These are phyloP conservation scores for Mustelus asterias DNA, from an alignment of 2,113 vertebrate species.

Conservation along the genomic window DNA sequence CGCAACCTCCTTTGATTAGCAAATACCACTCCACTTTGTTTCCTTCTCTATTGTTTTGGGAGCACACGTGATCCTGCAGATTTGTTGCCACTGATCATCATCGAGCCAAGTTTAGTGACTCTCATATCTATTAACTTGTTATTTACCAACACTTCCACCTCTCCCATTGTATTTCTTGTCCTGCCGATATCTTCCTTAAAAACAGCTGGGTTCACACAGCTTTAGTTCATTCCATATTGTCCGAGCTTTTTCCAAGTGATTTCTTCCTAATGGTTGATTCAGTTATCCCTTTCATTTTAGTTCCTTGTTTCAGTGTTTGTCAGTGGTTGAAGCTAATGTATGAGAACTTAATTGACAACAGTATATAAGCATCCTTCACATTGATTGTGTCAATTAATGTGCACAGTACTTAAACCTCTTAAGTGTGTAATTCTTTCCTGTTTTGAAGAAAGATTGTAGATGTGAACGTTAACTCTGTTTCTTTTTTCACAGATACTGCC, in stretches of 20 bases:
- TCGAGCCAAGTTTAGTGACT: background rate
- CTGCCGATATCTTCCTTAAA: background rate
- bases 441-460: too few species aligned
- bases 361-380: too few species aligned
- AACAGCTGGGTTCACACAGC: background rate
- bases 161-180: background rate
- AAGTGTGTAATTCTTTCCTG: too few species aligned
- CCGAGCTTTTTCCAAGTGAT: background rate
- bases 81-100: slow-evolving; percentile 1
- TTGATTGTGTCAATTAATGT: too few species aligned
- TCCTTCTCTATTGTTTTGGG: background rate
- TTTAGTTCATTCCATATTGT: background rate
- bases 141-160: background rate
- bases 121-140: background rate
- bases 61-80: background rate
- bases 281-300: background rate
- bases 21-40: background rate
- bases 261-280: background rate
- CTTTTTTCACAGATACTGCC: too few species aligned
- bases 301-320: background rate
- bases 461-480: too few species aligned
- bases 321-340: background rate
- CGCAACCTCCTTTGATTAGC: background rate
- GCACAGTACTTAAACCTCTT: too few species aligned
- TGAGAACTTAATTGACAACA: too few species aligned